Percentiles rank a stretch among this genome's conserved stretches.
phyloP scores from a whole-genome alignment of 2,888 invertebrate genomes.

The Lathronympha strigana region DNA sequence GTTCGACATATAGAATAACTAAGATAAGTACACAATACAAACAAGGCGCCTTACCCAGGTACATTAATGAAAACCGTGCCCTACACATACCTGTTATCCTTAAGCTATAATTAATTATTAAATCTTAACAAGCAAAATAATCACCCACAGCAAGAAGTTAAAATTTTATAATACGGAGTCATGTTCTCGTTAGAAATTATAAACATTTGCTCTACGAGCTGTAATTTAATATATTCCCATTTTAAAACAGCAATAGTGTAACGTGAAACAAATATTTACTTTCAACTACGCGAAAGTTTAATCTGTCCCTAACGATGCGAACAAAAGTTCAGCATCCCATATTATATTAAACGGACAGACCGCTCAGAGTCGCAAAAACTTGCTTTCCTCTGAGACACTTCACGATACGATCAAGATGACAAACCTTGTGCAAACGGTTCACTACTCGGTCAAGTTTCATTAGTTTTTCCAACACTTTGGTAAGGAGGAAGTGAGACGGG shows the following conservation, averaged over 20 bases:
- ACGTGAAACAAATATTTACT: constrained; percentile 1
- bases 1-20: neutral
- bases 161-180: no score
- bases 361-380: constrained; percentile 38
- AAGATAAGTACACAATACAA: neutral
- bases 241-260: neutral
- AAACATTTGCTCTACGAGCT: no score
- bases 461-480: constrained; percentile 47
- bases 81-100: no score
- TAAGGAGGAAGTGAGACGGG: constrained; percentile 42
- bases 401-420: constrained; percentile 50
- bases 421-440: constrained; percentile 49
- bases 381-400: constrained; percentile 32
- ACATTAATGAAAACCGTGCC: neutral
- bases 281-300: constrained; percentile 7
- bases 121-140: neutral
- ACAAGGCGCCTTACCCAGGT: neutral
- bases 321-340: constrained; percentile 27
- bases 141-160: neutral
- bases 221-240: neutral
- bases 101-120: neutral
- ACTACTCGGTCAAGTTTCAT: constrained; percentile 59
- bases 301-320: constrained; percentile 36
- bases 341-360: constrained; percentile 38
- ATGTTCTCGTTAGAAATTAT: no score